Conservation (phyloP, 2,888 invertebrate genomes). For the Stenodera caucasica region DNA sequence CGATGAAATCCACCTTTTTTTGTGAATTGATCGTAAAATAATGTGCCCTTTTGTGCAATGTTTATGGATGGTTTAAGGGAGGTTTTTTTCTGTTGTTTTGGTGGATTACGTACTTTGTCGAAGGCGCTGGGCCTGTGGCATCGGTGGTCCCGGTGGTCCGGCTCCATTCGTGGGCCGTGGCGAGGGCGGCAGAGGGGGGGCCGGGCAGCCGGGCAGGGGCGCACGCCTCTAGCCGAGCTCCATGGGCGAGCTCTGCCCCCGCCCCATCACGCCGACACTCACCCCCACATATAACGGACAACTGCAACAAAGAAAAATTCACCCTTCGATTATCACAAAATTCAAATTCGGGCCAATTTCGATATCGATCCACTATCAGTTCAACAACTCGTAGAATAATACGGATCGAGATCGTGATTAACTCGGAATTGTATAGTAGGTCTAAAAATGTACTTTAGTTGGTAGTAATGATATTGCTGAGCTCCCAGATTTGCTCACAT, state of each 20-base stretch:
- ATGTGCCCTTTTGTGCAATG: not conserved
- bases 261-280: conserved; percentile 82
- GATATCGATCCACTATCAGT: too few species aligned
- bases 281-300: conserved; percentile 65
- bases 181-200: conserved; percentile 47
- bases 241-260: conserved; percentile 74
- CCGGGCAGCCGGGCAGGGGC: conserved; percentile 66
- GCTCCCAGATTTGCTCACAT: too few species aligned
- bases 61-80: not conserved
- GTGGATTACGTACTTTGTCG: conserved; percentile 53
- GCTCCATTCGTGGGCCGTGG: conserved; percentile 83
- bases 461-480: too few species aligned
- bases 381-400: not conserved
- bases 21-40: too few species aligned
- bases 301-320: conserved; percentile 59
- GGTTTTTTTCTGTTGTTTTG: not conserved
- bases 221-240: conserved; percentile 84
- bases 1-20: too few species aligned
- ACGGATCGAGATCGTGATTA: too few species aligned
- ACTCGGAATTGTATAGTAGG: too few species aligned
- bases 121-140: conserved; percentile 69
- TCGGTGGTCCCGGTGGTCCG: conserved; percentile 77
- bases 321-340: too few species aligned
- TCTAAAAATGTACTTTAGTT: too few species aligned
- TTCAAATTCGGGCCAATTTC: too few species aligned